Percentiles rank a stretch among this genome's conserved stretches.
phyloP scores from a whole-genome alignment of 1,140 invertebrate species.

The Bombus superbus region DNA sequence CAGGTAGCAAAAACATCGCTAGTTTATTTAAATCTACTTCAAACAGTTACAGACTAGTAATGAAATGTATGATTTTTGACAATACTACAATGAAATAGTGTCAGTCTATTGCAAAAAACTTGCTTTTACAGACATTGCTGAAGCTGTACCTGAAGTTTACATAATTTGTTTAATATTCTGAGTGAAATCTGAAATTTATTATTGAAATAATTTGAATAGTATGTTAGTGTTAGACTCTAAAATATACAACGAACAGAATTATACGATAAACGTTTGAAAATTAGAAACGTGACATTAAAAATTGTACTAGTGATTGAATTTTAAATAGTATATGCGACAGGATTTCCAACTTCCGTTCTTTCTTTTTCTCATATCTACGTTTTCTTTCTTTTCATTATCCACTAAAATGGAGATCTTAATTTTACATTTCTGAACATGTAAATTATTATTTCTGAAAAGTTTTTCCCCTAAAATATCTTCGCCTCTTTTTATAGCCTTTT shows the following conservation, averaged over 20 bases:
- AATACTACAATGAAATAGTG: too few relatives aligned
- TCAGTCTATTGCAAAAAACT: not conserved
- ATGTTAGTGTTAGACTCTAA: not conserved
- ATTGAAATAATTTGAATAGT: not conserved
- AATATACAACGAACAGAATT: not conserved
- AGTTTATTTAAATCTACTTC: slow-evolving; percentile 59
- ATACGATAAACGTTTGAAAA: not conserved
- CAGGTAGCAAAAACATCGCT: slow-evolving; percentile 55
- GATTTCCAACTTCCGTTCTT: not conserved
- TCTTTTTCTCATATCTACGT: too few relatives aligned
- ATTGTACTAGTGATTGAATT: not conserved
- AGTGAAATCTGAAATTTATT: not conserved
- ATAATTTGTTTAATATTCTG: not conserved
- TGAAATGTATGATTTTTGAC: not conserved
- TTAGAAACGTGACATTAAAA: not conserved
- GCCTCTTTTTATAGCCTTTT: too few relatives aligned
- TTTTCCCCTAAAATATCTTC: too few relatives aligned
- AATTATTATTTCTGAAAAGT: not conserved
- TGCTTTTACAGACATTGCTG: not conserved
- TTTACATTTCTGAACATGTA: not conserved
- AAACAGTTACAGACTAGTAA: slow-evolving; percentile 31
- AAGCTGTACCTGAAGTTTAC: not conserved
- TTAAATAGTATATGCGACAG: too few relatives aligned
- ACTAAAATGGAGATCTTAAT: not conserved
- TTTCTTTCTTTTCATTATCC: too few relatives aligned